Base-by-base conservation (phyloP, 2,113 vertebrate species). In the Prochilodus magdalenae region DNA sequence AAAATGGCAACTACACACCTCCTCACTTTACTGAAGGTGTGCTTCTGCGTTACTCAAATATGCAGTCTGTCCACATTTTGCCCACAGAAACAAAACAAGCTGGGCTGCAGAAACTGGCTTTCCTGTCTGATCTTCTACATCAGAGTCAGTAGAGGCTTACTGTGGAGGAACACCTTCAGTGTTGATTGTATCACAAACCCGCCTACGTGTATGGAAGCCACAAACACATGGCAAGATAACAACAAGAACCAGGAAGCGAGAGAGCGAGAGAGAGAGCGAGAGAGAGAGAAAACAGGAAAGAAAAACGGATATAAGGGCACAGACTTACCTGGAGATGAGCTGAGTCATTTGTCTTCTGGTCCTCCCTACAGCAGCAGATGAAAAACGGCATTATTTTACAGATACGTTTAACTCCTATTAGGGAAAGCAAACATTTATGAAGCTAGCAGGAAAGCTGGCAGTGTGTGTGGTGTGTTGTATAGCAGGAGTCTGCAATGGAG, bases 61-160 rank as follows among this genome's bases (percentile, higher is more conserved):
- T 70, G 63, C 22, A 59, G 62, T 70, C 55, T 4, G 51, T 82
- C 63, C 53, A 81, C 47, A 67, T 75, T 27, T 65, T 14, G 16
- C 11, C 15, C 4, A 11, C 16, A n/a, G 66, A 3, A 44, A 40
- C 11, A 74, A 79, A 51, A 33, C 55, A 12, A 72, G 51, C 20
- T 10, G 5, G 29, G 49, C 5, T 79, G 24, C 70, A 22, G 60
- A 60, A 5, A 22, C 40, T 30, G 4, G 27, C 22, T 70, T 10
- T 70, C 66, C 66, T 11, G n/a, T 69, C 33, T 3, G 16, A 14
- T 1, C 16, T 6, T 13, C 14, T 69, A 2, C 22, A n/a, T 20
- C 36, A 70, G 30, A 55, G 55, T 6, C 30, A 40, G 5, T 36
- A 11, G 65, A 36, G 15, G 2, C 3, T 24, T 70, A 70, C 24